Conservation (phyloP, 2,113 vertebrate genomes). For the Fregetta grallaria region DNA sequence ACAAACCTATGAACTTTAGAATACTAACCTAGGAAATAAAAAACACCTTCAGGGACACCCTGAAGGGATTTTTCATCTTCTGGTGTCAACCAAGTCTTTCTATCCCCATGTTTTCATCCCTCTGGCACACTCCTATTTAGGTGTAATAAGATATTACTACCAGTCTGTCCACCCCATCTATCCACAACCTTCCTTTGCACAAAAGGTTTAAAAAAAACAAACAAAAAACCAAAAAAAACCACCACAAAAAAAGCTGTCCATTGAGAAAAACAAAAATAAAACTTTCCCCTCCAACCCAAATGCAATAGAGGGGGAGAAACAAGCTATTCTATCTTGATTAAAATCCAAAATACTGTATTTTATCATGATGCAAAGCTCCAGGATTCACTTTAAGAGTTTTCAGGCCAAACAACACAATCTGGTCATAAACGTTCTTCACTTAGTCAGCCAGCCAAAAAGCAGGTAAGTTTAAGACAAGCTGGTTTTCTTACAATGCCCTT, state of each 20-base stretch:
- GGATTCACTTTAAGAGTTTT: background rate
- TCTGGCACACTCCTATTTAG: background rate
- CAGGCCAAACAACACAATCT: background rate
- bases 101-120: background rate
- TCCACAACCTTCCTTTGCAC: background rate
- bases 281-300: background rate
- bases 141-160: background rate
- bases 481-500: background rate
- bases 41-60: background rate
- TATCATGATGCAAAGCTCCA: background rate
- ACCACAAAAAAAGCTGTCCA: background rate
- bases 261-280: background rate
- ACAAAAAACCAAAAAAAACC: too few species aligned
- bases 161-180: background rate
- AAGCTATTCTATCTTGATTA: background rate
- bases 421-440: accelerated
- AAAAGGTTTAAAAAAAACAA: background rate
- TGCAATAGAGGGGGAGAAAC: background rate
- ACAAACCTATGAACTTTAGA: background rate
- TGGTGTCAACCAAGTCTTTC: background rate
- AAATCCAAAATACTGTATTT: background rate
- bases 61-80: background rate
- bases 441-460: background rate
- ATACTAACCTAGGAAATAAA: background rate
- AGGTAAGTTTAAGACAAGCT: background rate